A percentile compares a stretch with the other conserved stretches of the same genome.
These are phyloP conservation scores for Oryctes rhinoceros DNA, from an alignment of 1,140 invertebrate genomes.

Conservation along the genomic window DNA sequence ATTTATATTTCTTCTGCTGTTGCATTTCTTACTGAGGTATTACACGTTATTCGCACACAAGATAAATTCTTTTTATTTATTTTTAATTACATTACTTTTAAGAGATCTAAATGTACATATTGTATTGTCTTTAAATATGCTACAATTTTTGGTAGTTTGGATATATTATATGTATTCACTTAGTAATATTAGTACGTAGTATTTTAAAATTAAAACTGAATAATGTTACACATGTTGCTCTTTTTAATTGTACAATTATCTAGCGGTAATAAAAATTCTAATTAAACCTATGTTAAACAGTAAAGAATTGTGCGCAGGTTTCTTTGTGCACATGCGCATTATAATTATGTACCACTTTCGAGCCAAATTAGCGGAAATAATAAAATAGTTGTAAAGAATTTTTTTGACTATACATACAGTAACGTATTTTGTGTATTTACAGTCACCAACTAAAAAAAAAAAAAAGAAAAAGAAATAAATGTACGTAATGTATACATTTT, in stretches of 20 bases:
- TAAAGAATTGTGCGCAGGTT: neutral
- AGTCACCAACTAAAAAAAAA: slow-evolving; percentile 20
- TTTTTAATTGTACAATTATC: too few species aligned
- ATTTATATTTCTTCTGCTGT: too few species aligned
- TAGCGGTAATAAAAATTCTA: neutral
- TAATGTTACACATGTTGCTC: too few species aligned
- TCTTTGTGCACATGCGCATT: neutral
- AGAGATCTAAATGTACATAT: neutral
- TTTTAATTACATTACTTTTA: neutral
- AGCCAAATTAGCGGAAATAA: neutral
- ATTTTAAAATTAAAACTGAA: too few species aligned
- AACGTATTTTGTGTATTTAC: slow-evolving; percentile 32
- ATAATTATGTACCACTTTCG: neutral
- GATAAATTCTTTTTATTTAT: neutral
- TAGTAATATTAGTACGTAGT: too few species aligned
- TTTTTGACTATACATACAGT: neutral
- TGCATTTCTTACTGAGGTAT: neutral
- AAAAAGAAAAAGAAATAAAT: neutral
- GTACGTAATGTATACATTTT: slow-evolving; percentile 16
- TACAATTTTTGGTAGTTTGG: too few species aligned
- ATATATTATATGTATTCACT: too few species aligned
- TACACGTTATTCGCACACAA: slow-evolving; percentile 3
- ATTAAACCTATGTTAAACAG: neutral
- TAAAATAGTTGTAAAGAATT: slow-evolving; percentile 19
- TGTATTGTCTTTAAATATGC: slow-evolving; percentile 4